Conservation (phyloP, 2,113 vertebrate genomes). For the Carollia perspicillata region DNA sequence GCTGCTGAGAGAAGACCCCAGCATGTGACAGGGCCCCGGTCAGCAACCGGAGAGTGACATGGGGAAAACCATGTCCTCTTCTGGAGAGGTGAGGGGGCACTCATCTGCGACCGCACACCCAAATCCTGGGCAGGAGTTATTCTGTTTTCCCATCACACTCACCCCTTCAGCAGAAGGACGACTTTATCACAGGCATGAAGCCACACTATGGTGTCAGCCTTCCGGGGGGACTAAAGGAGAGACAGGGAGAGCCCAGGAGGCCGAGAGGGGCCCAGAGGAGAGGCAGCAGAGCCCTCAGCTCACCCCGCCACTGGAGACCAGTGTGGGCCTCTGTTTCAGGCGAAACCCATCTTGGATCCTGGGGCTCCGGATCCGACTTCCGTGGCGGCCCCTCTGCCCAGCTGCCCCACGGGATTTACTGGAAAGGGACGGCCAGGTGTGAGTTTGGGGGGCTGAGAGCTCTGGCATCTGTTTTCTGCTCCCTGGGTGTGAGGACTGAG, state of each 20-base stretch:
- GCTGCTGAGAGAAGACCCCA: neutral
- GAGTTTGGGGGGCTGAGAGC: neutral
- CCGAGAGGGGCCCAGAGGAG: neutral
- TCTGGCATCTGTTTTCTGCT: neutral
- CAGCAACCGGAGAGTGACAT: neutral
- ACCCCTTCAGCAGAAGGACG: neutral
- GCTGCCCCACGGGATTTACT: neutral
- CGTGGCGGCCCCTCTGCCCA: neutral
- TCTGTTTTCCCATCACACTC: neutral
- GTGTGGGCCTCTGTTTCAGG: neutral
- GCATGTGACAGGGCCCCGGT: neutral
- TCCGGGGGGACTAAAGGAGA: neutral
- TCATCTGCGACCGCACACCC: neutral
- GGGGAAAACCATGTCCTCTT: neutral
- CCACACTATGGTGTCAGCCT: neutral
- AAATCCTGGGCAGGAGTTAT: neutral
- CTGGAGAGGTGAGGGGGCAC: neutral
- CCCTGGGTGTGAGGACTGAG: neutral
- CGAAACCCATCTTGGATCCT: neutral
- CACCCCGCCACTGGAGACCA: neutral
- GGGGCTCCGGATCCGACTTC: neutral
- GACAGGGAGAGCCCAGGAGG: neutral
- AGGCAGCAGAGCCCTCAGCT: neutral
- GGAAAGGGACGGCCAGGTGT: neutral
- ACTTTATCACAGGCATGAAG: neutral